Percentiles rank a stretch among this genome's conserved stretches.
phyloP scores from a whole-genome alignment of 2,113 vertebrate genomes.

The Rhombomys opimus region DNA sequence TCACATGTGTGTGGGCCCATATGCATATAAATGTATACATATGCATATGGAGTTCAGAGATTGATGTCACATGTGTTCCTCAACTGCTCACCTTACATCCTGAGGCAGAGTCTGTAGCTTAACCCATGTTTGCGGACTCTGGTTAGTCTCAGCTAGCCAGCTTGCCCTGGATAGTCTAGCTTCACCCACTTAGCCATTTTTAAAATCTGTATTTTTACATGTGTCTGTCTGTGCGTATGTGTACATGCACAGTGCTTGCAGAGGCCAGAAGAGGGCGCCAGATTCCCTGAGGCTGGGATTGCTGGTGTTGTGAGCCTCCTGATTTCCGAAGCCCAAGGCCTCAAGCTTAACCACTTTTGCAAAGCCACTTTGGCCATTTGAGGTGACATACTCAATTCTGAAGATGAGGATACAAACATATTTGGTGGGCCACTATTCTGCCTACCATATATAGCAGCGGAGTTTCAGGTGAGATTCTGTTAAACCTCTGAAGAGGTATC shows the following conservation, averaged over 20 bases:
- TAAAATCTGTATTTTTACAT: neutral
- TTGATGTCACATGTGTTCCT: neutral
- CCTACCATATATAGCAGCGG: neutral
- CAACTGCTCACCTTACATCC: too few species aligned
- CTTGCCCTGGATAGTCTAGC: neutral
- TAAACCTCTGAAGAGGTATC: neutral
- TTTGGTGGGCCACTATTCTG: neutral
- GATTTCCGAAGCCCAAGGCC: too few species aligned
- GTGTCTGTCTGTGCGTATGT: neutral
- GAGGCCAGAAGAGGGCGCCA: neutral
- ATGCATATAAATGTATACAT: neutral
- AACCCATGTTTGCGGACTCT: too few species aligned
- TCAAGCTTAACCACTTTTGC: neutral
- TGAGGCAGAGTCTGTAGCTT: neutral
- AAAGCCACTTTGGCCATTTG: neutral
- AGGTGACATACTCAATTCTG: neutral
- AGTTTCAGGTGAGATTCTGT: neutral
- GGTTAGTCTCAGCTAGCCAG: neutral
- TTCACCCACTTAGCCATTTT: neutral
- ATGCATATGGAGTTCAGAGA: neutral
- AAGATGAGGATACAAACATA: neutral
- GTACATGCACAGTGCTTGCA: too few species aligned
- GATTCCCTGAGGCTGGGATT: neutral
- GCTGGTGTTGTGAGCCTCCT: too few species aligned
- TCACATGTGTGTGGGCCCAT: neutral